These are phyloP conservation scores for Stercorarius parasiticus DNA, from an alignment of 2,113 vertebrate species.

Conservation along the genomic window DNA sequence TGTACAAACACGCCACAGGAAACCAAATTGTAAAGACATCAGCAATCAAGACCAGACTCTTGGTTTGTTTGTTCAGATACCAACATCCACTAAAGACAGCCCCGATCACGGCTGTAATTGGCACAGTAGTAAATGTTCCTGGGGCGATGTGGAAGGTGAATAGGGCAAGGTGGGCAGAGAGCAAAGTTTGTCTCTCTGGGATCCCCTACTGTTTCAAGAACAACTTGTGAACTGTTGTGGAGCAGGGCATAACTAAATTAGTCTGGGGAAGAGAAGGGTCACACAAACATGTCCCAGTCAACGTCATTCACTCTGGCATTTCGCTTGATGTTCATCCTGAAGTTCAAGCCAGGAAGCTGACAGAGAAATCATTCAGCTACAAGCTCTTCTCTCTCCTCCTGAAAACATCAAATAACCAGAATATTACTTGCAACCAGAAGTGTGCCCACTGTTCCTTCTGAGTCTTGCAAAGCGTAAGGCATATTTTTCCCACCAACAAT, in stretches of 20 bases:
- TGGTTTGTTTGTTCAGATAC: constrained; percentile 21
- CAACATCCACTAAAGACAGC: background rate
- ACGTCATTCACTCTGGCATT: background rate
- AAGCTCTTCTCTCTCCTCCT: background rate
- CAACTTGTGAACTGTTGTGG: background rate
- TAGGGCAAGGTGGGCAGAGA: background rate
- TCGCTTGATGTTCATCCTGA: background rate
- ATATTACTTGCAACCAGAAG: background rate
- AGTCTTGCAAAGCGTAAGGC: background rate
- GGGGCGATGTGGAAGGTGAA: background rate
- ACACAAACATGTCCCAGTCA: background rate
- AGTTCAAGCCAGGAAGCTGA: constrained; percentile 8
- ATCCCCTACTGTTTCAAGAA: background rate
- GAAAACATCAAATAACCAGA: background rate
- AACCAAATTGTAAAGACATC: constrained; percentile 22
- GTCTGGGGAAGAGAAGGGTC: background rate
- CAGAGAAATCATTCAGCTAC: background rate
- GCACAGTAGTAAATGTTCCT: background rate
- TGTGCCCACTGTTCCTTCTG: background rate
- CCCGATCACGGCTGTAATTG: background rate
- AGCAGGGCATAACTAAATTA: background rate
- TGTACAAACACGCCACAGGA: constrained; percentile 45
- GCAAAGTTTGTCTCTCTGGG: background rate
- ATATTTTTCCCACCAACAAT: background rate
- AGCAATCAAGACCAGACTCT: constrained; percentile 38